These are phyloP conservation scores for Vollenhovia emeryi DNA, from an alignment of 1,140 invertebrate genomes.

Conservation along the genomic window DNA sequence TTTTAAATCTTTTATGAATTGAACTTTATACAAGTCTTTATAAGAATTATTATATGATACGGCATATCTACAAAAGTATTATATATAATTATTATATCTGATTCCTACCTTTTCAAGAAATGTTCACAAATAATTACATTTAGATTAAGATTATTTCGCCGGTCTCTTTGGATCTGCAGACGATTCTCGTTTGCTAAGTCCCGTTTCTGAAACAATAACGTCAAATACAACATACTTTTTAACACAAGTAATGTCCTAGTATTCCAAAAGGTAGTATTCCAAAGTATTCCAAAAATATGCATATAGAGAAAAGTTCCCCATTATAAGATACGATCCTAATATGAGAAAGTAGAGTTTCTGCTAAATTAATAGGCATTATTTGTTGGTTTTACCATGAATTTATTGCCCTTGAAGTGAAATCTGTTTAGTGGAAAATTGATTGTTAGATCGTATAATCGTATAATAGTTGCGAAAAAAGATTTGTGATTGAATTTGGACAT, in stretches of 20 bases:
- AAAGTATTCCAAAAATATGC: too few species aligned
- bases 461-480: too few species aligned
- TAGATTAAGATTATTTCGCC: conserved; percentile 36
- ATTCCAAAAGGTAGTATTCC: too few species aligned
- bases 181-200: conserved; percentile 35
- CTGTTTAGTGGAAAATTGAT: too few species aligned
- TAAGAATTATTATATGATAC: neutral
- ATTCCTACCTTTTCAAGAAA: conserved; percentile 12
- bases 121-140: neutral
- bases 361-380: too few species aligned
- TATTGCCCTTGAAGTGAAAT: too few species aligned
- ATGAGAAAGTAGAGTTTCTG: too few species aligned
- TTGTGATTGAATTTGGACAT: too few species aligned
- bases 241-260: conserved; percentile 9
- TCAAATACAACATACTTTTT: conserved; percentile 11
- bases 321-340: too few species aligned
- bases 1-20: neutral
- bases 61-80: neutral
- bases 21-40: neutral
- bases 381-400: too few species aligned
- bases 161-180: conserved; percentile 16
- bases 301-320: too few species aligned
- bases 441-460: too few species aligned
- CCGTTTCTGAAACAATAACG: conserved; percentile 40
- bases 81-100: conserved; percentile 7